Conservation (phyloP, 2,888 invertebrate genomes). For the Catotricha subobsoleta region DNA sequence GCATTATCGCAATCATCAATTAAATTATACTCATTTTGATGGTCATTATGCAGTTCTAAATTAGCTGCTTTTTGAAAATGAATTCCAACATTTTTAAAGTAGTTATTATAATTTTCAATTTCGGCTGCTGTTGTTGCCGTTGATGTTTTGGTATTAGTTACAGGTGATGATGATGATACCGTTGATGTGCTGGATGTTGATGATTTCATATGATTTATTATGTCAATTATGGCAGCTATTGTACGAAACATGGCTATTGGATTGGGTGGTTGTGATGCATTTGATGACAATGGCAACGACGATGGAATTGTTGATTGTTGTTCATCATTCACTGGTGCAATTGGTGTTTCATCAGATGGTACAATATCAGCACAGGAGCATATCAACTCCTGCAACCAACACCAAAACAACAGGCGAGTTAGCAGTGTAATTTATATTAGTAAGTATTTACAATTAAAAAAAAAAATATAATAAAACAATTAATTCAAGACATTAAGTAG, state of each 20-base stretch:
- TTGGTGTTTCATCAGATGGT: slow-evolving; percentile 25
- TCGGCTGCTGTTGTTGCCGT: slow-evolving; percentile 8
- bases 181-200: neutral
- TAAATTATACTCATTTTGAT: slow-evolving; percentile 6
- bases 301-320: slow-evolving; percentile 1
- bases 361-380: slow-evolving; percentile 44
- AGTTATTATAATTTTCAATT: slow-evolving; percentile 8
- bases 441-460: too few species aligned
- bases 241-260: slow-evolving; percentile 24
- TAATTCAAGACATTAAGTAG: too few species aligned
- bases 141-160: slow-evolving; percentile 13
- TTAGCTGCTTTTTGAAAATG: slow-evolving; percentile 8
- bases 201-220: slow-evolving; percentile 21
- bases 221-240: slow-evolving; percentile 23
- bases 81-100: slow-evolving; percentile 9
- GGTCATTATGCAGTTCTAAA: neutral
- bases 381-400: slow-evolving; percentile 46
- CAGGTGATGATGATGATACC: slow-evolving; percentile 12
- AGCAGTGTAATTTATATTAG: slow-evolving; percentile 8
- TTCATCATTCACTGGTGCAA: slow-evolving; percentile 6
- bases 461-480: too few species aligned
- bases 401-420: slow-evolving; percentile 31
- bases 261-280: slow-evolving; percentile 18
- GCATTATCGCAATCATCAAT: neutral
- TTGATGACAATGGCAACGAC: neutral